A percentile compares a stretch with the other conserved stretches of the same genome.
Conservation (phyloP, 2,113 vertebrate species). For the Mellivora capensis region DNA sequence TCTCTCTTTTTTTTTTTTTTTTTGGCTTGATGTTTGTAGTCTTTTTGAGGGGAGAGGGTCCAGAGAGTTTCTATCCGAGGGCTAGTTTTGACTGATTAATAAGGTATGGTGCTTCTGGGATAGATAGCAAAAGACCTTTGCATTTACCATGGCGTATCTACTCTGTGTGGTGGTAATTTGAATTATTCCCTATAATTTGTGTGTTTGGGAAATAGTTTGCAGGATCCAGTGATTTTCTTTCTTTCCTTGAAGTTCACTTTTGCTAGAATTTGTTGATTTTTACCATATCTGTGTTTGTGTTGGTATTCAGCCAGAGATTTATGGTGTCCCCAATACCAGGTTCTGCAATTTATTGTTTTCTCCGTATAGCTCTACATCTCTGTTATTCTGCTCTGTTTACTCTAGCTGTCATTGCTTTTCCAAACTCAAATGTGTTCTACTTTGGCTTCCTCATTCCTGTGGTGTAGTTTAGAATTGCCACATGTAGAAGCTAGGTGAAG, state of each 20-base stretch:
- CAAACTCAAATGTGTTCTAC: not conserved
- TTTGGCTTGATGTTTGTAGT: not conserved
- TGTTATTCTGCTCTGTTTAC: not conserved
- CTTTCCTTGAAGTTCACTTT: not conserved
- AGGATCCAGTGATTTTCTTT: not conserved
- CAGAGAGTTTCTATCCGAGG: not conserved
- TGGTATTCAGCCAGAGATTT: not conserved
- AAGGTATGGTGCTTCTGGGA: not conserved
- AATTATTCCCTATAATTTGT: not conserved
- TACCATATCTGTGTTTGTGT: not conserved
- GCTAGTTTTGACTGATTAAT: not conserved
- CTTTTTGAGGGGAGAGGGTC: rapidly evolving
- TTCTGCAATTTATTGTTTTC: not conserved
- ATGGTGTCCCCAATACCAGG: not conserved
- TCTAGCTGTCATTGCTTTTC: not conserved
- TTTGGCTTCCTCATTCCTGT: not conserved
- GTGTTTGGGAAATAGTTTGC: not conserved
- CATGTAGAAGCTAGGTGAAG: not conserved
- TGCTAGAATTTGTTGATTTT: not conserved
- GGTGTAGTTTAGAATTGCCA: not conserved
- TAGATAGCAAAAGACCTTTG: not conserved
- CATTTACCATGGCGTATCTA: not conserved
- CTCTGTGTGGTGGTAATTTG: not conserved
- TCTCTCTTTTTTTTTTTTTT: not conserved
- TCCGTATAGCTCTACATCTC: not conserved